Evolutionary conservation across 2,113 vertebrate genomes (phyloP).

Genomic region (Spea bombifrons): DNA sequence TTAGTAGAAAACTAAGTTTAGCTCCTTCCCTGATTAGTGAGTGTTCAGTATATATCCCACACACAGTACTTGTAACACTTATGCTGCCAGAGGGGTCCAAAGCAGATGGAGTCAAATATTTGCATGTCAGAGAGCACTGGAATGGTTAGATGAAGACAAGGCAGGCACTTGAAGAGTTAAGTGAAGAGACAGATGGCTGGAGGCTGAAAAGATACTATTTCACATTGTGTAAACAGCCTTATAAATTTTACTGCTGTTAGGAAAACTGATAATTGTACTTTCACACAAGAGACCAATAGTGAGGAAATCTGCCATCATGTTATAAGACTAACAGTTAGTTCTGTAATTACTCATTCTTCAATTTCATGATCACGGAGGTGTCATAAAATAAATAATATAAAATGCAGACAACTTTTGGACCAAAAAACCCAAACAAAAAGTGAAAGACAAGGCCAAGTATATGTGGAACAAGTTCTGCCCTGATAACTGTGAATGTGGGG

Average conservation of each 20-base stretch:
- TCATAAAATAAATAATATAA: background rate
- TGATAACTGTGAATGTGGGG: background rate
- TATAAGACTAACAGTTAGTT: conserved; percentile 26
- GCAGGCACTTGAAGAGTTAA: no score
- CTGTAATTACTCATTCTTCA: conserved; percentile 15
- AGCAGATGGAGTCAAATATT: background rate
- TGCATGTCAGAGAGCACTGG: background rate
- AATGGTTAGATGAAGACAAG: background rate
- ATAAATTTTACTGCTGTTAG: conserved; percentile 23
- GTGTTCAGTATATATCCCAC: background rate
- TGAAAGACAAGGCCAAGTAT: background rate
- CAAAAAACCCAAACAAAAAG: background rate
- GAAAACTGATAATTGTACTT: conserved; percentile 12
- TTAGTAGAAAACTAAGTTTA: conserved; percentile 8
- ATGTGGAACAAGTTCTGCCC: background rate
- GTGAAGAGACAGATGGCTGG: background rate
- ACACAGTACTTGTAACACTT: background rate
- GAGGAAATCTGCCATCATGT: conserved; percentile 37
- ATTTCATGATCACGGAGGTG: conserved; percentile 20
- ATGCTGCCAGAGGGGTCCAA: background rate
- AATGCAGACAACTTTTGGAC: background rate
- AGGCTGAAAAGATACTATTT: conserved; percentile 1
- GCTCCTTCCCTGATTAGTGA: background rate
- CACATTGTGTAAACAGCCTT: conserved; percentile 17
- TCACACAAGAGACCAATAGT: conserved; percentile 34